Evolutionary conservation across 1,140 invertebrate species (phyloP).

Genomic region (Conopomorpha cramerella): DNA sequence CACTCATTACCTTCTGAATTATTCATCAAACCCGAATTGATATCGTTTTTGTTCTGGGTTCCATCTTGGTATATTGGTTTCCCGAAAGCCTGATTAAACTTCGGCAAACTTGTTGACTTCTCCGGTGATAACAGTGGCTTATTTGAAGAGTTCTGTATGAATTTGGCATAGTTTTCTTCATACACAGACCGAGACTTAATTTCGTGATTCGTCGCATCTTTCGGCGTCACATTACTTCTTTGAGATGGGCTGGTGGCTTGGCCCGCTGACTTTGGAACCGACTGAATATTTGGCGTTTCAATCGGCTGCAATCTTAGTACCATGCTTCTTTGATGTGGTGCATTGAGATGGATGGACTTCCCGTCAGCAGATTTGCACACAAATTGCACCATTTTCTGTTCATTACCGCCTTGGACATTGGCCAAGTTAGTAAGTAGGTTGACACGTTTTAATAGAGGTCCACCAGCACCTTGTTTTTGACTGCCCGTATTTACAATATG

Average conservation of each 20-base stretch:
- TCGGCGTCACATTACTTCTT: slow-evolving; percentile 8
- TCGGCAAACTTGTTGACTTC: slow-evolving; percentile 63
- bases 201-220: slow-evolving; percentile 28
- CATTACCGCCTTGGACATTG: slow-evolving; percentile 50
- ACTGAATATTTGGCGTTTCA: slow-evolving; percentile 26
- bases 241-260: slow-evolving; percentile 21
- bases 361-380: slow-evolving; percentile 64
- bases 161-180: slow-evolving; percentile 62
- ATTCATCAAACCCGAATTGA: slow-evolving; percentile 21
- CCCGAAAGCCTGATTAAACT: slow-evolving; percentile 80
- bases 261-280: slow-evolving; percentile 21
- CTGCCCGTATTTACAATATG: slow-evolving; percentile 53
- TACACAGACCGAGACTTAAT: slow-evolving; percentile 58
- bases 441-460: slow-evolving; percentile 48
- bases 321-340: slow-evolving; percentile 51
- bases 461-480: slow-evolving; percentile 31
- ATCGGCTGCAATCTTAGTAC: slow-evolving; percentile 51
- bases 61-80: slow-evolving; percentile 65
- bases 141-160: slow-evolving; percentile 47
- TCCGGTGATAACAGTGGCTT: slow-evolving; percentile 24
- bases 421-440: slow-evolving; percentile 53
- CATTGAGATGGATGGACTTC: slow-evolving; percentile 57
- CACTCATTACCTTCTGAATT: slow-evolving; percentile 24
- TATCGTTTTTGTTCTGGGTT: slow-evolving; percentile 29
- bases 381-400: slow-evolving; percentile 61